phyloP scores from a whole-genome alignment of 92 coral and sea anemone species.

The Phenganax subtilis region DNA sequence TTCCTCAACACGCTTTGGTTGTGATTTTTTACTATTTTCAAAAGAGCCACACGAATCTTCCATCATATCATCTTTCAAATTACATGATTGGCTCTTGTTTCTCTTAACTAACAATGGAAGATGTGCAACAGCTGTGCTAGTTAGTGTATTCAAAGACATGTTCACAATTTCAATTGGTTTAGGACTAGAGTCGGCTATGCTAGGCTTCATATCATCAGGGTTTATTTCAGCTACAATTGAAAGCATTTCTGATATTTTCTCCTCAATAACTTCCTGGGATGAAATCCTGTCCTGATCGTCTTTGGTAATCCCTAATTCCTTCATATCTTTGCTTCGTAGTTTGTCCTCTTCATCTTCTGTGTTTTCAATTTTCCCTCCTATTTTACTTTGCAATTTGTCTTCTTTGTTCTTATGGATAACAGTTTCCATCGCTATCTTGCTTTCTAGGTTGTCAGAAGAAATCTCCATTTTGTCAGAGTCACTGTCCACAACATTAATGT shows the following conservation, averaged over 20 bases:
- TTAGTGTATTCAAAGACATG: neutral
- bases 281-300: neutral
- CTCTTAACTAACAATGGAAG: too few relatives aligned
- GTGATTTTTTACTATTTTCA: too few relatives aligned
- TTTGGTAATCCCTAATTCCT: too few relatives aligned
- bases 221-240: neutral
- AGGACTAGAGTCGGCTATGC: neutral
- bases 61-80: too few relatives aligned
- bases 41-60: too few relatives aligned
- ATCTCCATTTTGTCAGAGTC: neutral
- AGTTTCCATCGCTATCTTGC: neutral
- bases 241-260: slow-evolving; percentile 3
- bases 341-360: too few relatives aligned
- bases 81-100: too few relatives aligned
- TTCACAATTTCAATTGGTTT: too few relatives aligned
- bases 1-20: neutral
- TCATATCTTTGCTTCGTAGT: too few relatives aligned
- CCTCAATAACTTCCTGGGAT: neutral
- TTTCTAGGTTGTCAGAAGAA: neutral
- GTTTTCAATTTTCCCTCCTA: too few relatives aligned
- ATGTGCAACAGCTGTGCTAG: too few relatives aligned
- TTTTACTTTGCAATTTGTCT: neutral
- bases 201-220: neutral
- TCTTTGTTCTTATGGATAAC: neutral
- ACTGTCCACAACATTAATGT: neutral